A percentile compares a stretch with the other conserved stretches of the same genome.
phyloP scores from a whole-genome alignment of 2,797 vertebrate species.

The Erethizon dorsatum region DNA sequence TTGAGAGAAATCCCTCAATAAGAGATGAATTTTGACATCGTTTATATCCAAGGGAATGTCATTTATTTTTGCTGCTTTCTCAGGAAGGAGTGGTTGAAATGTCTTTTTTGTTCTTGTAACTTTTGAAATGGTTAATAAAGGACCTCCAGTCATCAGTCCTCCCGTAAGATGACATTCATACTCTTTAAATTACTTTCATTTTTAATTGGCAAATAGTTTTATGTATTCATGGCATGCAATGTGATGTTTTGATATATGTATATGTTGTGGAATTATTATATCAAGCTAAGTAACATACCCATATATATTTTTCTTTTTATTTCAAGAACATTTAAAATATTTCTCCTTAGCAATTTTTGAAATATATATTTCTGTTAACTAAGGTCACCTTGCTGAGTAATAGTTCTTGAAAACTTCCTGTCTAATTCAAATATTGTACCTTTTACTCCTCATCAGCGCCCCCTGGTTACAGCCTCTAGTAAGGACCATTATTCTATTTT shows the following conservation, averaged over 20 bases:
- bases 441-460: no score
- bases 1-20: neutral
- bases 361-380: neutral
- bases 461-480: neutral
- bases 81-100: neutral
- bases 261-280: neutral
- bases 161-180: neutral
- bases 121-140: neutral
- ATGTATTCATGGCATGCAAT: neutral
- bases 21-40: neutral
- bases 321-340: neutral
- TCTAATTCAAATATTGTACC: neutral
- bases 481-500: neutral
- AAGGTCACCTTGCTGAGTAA: neutral
- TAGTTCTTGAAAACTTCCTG: neutral
- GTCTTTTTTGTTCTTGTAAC: neutral
- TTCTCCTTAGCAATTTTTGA: neutral
- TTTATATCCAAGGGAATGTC: neutral
- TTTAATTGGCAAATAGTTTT: neutral
- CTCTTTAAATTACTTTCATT: neutral
- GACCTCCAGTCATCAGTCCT: neutral
- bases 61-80: neutral
- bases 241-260: neutral
- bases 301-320: neutral
- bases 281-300: neutral